phyloP scores from a whole-genome alignment of 2,888 invertebrate genomes.

The Drosophila kambysellisi region DNA sequence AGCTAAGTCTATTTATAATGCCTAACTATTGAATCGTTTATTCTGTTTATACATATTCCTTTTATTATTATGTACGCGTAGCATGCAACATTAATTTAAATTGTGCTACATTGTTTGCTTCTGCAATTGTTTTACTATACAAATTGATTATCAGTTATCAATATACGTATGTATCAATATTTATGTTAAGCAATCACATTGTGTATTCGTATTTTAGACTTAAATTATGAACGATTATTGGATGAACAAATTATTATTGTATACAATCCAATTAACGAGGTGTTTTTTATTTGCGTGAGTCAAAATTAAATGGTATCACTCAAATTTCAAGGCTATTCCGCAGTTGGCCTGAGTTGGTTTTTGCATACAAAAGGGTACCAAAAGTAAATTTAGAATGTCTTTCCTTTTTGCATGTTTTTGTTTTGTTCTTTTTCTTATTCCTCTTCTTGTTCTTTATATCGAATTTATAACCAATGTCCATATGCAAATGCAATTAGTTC shows the following conservation, averaged over 20 bases:
- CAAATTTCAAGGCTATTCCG: conserved; percentile 14
- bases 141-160: conserved; percentile 26
- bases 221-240: conserved; percentile 51
- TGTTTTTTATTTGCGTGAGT: conserved; percentile 17
- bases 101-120: conserved; percentile 46
- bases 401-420: not conserved
- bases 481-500: conserved; percentile 2
- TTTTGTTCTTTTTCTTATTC: not conserved
- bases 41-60: conserved; percentile 25
- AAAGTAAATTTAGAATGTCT: conserved; percentile 23
- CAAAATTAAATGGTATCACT: conserved; percentile 17
- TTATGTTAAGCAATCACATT: conserved; percentile 47
- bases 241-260: conserved; percentile 16
- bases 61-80: conserved; percentile 14
- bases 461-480: conserved; percentile 13
- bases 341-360: conserved; percentile 29
- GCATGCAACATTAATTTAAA: conserved; percentile 36
- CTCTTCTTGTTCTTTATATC: not conserved
- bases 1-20: conserved; percentile 20
- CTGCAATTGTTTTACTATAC: conserved; percentile 35
- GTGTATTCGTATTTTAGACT: conserved; percentile 56
- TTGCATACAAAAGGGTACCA: conserved; percentile 27
- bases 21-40: conserved; percentile 20
- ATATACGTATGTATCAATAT: conserved; percentile 15
- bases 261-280: conserved; percentile 35